These are phyloP conservation scores for Cryptocephalus moraei DNA, from an alignment of 2,888 invertebrate species.

Conservation along the genomic window DNA sequence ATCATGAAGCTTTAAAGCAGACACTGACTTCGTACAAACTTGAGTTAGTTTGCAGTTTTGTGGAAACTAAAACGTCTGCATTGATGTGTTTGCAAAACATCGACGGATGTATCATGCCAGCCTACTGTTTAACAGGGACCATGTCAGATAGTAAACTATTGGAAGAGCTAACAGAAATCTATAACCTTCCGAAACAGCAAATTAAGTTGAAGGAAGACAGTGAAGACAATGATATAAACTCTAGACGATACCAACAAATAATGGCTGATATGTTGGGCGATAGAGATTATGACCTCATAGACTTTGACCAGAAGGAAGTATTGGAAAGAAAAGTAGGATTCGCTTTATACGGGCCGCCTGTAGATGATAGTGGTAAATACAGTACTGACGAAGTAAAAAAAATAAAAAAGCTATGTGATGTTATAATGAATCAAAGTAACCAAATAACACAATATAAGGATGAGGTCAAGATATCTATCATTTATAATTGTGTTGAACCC, in stretches of 20 bases:
- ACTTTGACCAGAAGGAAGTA: slow-evolving; percentile 40
- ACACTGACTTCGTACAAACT: slow-evolving; percentile 15
- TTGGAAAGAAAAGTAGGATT: slow-evolving; percentile 47
- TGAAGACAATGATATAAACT: neutral
- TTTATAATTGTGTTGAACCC: slow-evolving; percentile 28
- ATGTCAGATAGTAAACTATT: neutral
- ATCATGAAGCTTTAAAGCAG: slow-evolving; percentile 20
- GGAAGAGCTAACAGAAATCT: slow-evolving; percentile 13
- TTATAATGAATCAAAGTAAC: slow-evolving; percentile 24
- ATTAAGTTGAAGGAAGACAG: slow-evolving; percentile 10
- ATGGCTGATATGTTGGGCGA: slow-evolving; percentile 48
- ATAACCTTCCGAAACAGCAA: slow-evolving; percentile 14
- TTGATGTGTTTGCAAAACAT: neutral
- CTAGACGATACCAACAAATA: slow-evolving; percentile 18
- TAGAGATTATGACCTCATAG: slow-evolving; percentile 45
- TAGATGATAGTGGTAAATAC: slow-evolving; percentile 35
- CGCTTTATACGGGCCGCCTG: slow-evolving; percentile 46
- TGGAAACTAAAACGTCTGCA: slow-evolving; percentile 8
- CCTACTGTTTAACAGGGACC: neutral
- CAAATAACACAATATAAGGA: slow-evolving; percentile 21
- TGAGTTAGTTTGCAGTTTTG: slow-evolving; percentile 11
- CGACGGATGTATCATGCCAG: neutral
- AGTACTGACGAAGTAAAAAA: slow-evolving; percentile 19
- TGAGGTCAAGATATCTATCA: slow-evolving; percentile 21
- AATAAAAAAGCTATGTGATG: slow-evolving; percentile 21